Conservation (phyloP, 2,113 vertebrate species). For the Pedetes capensis region DNA sequence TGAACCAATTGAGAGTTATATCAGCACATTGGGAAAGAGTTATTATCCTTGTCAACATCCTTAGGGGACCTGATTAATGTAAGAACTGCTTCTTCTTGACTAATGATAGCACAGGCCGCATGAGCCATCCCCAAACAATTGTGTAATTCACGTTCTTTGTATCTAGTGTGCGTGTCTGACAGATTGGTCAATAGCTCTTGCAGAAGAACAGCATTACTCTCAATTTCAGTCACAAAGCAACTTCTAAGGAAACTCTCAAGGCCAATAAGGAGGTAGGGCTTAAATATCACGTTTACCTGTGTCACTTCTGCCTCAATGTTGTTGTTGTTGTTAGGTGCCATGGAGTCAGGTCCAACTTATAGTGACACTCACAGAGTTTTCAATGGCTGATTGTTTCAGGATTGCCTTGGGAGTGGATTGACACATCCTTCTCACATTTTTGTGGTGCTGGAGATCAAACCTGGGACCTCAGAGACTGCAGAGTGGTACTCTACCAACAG, state of each 20-base stretch:
- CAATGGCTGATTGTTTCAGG: too few species aligned
- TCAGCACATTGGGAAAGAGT: constrained; percentile 81
- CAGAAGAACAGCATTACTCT: constrained; percentile 75
- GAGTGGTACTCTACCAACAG: too few species aligned
- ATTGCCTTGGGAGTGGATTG: too few species aligned
- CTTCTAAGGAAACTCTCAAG: constrained; percentile 54
- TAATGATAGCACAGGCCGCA: constrained; percentile 65
- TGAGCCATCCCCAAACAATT: constrained; percentile 71
- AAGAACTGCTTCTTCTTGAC: constrained; percentile 64
- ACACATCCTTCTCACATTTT: too few species aligned
- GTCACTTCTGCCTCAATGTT: neutral
- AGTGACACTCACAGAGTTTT: too few species aligned
- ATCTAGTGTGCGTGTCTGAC: constrained; percentile 61
- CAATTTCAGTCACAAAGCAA: constrained; percentile 67
- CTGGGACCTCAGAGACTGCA: too few species aligned
- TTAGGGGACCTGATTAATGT: constrained; percentile 79
- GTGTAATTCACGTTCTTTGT: constrained; percentile 70
- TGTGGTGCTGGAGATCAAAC: too few species aligned
- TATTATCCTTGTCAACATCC: constrained; percentile 79
- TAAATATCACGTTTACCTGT: neutral
- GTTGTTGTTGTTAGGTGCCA: too few species aligned
- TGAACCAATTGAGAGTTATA: constrained; percentile 84
- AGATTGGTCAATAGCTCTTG: constrained; percentile 72
- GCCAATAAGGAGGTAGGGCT: constrained; percentile 33
- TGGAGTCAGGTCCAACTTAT: too few species aligned